Percentiles rank a stretch among this genome's conserved stretches.
phyloP scores from a whole-genome alignment of 64 coral and sea anemone genomes.

The Actinia equina region DNA sequence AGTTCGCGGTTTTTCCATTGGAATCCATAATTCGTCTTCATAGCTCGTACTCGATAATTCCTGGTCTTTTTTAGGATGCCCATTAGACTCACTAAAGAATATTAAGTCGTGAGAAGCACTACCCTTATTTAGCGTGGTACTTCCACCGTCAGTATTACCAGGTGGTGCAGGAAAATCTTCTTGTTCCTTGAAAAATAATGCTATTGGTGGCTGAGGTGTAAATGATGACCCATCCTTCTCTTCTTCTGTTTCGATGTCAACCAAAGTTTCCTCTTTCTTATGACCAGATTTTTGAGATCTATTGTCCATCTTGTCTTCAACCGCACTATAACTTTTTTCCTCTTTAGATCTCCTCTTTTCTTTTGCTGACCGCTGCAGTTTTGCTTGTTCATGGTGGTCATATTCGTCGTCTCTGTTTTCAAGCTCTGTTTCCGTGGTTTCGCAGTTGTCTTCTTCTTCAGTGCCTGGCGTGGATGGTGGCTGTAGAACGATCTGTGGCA shows the following conservation, averaged over 20 bases:
- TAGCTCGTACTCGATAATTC: constrained; percentile 1
- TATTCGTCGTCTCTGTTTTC: constrained; percentile 33
- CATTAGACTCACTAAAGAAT: constrained; percentile 24
- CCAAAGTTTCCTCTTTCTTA: constrained; percentile 30
- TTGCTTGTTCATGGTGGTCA: neutral
- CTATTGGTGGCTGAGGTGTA: constrained; percentile 7
- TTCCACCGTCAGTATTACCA: neutral
- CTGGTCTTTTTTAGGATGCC: constrained; percentile 4
- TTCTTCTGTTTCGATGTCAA: constrained; percentile 45
- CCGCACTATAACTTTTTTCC: constrained; percentile 2
- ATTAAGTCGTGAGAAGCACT: constrained; percentile 40
- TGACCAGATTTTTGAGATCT: neutral
- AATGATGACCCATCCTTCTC: neutral
- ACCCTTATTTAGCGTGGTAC: neutral
- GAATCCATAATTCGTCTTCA: constrained; percentile 31
- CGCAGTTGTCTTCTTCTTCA: constrained; percentile 49
- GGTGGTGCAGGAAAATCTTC: constrained; percentile 44
- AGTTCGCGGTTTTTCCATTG: constrained; percentile 4
- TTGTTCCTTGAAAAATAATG: constrained; percentile 15
- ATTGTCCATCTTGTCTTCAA: neutral
- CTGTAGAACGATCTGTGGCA: constrained; percentile 51
- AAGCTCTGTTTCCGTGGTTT: constrained; percentile 42
- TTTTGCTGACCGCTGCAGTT: neutral
- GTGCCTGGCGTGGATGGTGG: constrained; percentile 50
- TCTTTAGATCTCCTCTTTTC: neutral